These are phyloP conservation scores for Agrochola litura DNA, from an alignment of 2,888 invertebrate genomes.

Conservation along the genomic window DNA sequence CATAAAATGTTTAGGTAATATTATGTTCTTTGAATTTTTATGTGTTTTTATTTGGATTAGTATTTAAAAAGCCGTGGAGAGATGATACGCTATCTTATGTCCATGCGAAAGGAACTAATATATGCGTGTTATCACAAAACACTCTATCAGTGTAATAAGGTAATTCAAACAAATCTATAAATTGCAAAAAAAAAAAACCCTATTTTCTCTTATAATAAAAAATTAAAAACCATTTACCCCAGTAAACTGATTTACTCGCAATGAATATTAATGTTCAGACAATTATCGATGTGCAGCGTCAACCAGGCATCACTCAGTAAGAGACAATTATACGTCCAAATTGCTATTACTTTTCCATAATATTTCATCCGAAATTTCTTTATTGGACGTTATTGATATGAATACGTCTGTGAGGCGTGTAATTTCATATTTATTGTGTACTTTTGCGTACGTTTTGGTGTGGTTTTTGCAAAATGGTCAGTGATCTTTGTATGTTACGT, in stretches of 20 bases:
- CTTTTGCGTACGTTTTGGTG: background rate
- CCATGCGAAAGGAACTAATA: background rate
- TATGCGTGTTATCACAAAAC: background rate
- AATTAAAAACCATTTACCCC: constrained; percentile 50
- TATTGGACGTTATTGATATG: constrained; percentile 61
- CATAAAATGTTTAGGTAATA: background rate
- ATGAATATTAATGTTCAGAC: constrained; percentile 67
- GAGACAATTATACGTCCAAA: constrained; percentile 65
- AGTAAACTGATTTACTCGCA: constrained; percentile 64
- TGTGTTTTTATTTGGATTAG: too few species aligned
- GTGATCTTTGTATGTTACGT: background rate
- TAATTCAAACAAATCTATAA: background rate
- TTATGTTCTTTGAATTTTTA: background rate
- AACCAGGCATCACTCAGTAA: constrained; percentile 50
- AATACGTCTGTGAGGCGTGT: constrained; percentile 40
- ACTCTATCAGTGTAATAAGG: too few species aligned
- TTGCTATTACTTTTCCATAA: constrained; percentile 60
- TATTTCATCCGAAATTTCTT: constrained; percentile 46
- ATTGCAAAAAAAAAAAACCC: background rate
- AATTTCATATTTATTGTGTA: constrained; percentile 33
- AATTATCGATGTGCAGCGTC: constrained; percentile 63
- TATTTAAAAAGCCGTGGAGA: background rate
- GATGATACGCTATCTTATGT: too few species aligned
- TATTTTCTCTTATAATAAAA: constrained; percentile 17
- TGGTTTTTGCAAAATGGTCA: background rate